These are phyloP conservation scores for Rhyacichthys aspro DNA, from an alignment of 2,797 vertebrate species.

Conservation along the genomic window DNA sequence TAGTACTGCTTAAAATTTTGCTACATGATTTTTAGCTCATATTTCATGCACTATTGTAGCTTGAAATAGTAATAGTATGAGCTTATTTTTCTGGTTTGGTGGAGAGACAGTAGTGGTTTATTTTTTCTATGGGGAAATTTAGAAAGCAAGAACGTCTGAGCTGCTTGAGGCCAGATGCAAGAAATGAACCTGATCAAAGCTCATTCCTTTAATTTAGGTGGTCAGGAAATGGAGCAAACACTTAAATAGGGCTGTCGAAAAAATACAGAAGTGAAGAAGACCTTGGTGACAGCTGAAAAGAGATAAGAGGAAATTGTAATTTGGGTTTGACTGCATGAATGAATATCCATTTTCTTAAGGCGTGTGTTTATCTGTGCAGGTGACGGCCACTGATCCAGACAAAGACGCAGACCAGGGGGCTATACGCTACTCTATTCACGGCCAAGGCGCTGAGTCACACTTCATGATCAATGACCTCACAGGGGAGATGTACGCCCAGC, in stretches of 20 bases:
- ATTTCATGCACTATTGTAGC: not conserved
- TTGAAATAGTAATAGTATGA: conserved; percentile 11
- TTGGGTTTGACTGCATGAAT: conserved; percentile 44
- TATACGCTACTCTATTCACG: conserved; percentile 89
- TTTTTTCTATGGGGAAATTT: conserved; percentile 23
- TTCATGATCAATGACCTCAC: conserved; percentile 91
- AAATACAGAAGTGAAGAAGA: conserved; percentile 29
- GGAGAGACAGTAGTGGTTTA: conserved; percentile 29
- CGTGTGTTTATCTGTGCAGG: conserved; percentile 71
- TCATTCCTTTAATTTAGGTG: conserved; percentile 52
- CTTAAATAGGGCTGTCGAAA: conserved; percentile 54
- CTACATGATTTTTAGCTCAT: conserved; percentile 3
- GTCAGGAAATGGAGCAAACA: conserved; percentile 50
- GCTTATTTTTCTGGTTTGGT: conserved; percentile 24
- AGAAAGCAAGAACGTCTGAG: conserved; percentile 29
- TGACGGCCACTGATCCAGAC: conserved; percentile 90
- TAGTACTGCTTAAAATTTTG: conserved; percentile 8
- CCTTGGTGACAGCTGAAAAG: conserved; percentile 26
- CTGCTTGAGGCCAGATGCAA: conserved; percentile 24
- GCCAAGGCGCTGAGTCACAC: conserved; percentile 86
- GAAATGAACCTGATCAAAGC: conserved; percentile 45
- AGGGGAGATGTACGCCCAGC: conserved; percentile 88
- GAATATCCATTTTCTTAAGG: conserved; percentile 41
- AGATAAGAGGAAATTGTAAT: conserved; percentile 50
- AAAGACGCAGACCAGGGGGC: conserved; percentile 85